phyloP scores from a whole-genome alignment of 2,888 invertebrate genomes.

The Spialia ferax region DNA sequence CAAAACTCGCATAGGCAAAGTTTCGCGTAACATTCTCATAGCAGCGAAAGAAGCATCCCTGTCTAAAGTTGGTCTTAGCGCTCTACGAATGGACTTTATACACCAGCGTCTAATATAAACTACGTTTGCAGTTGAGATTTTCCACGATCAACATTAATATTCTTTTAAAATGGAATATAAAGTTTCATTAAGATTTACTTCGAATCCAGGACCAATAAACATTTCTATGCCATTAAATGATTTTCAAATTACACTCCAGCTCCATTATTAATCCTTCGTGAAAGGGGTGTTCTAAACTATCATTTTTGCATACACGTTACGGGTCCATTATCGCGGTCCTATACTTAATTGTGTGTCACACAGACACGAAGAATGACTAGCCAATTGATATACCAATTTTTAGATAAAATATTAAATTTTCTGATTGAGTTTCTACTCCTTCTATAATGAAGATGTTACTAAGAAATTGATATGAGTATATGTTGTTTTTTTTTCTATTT shows the following conservation, averaged over 20 bases:
- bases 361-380: constrained; percentile 29
- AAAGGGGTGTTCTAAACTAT: constrained; percentile 59
- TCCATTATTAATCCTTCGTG: constrained; percentile 59
- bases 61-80: constrained; percentile 48
- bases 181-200: background rate
- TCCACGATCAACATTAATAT: no score
- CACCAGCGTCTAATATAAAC: constrained; percentile 1
- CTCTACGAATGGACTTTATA: constrained; percentile 31
- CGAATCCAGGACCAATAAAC: background rate
- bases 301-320: constrained; percentile 65
- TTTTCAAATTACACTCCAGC: constrained; percentile 60
- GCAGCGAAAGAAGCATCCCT: constrained; percentile 9
- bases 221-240: constrained; percentile 50
- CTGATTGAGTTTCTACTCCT: no score
- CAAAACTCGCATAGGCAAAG: constrained; percentile 21
- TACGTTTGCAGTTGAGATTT: background rate
- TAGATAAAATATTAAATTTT: no score
- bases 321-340: constrained; percentile 55
- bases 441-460: no score
- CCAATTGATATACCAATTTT: background rate
- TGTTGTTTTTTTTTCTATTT: no score
- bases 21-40: constrained; percentile 28
- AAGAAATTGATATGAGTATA: no score
- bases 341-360: constrained; percentile 51
- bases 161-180: no score